Evolutionary conservation across 2,888 invertebrate species (phyloP).

Genomic region (Bhutanitis thaidina): DNA sequence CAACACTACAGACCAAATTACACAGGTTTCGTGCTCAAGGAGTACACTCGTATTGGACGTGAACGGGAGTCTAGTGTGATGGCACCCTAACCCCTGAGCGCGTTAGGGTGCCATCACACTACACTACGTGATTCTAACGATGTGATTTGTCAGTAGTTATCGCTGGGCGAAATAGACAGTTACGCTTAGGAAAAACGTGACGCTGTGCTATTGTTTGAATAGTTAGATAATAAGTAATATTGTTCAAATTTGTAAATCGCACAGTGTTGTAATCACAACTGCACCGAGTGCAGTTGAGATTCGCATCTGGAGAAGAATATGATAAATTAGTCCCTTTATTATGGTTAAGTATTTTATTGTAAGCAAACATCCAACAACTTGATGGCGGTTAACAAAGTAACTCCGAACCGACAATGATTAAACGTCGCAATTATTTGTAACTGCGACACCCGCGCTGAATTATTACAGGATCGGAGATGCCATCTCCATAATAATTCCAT

Average conservation of each 20-base stretch:
- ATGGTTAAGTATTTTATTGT: not conserved
- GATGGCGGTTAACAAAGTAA: not conserved
- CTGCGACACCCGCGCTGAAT: conserved; percentile 9
- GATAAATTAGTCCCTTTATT: not conserved
- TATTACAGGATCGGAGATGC: not conserved
- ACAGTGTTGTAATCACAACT: too few relatives aligned
- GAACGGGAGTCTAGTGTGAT: not conserved
- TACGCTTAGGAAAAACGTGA: too few relatives aligned
- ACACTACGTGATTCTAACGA: not conserved
- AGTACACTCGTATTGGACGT: not conserved
- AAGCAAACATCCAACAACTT: not conserved
- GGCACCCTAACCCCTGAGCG: too few relatives aligned
- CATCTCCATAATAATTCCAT: not conserved
- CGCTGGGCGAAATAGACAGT: not conserved
- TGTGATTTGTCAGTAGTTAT: not conserved
- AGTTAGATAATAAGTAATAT: too few relatives aligned
- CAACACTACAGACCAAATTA: not conserved
- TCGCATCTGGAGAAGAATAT: too few relatives aligned
- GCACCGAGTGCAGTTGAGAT: too few relatives aligned
- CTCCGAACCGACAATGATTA: not conserved
- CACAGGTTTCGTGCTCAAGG: not conserved
- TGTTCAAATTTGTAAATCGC: too few relatives aligned
- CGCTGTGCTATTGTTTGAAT: too few relatives aligned
- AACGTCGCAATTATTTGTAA: not conserved
- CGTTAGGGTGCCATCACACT: not conserved